Percentiles rank a stretch among this genome's conserved stretches.
phyloP scores from a whole-genome alignment of 2,113 vertebrate species.

The Pristiophorus japonicus region DNA sequence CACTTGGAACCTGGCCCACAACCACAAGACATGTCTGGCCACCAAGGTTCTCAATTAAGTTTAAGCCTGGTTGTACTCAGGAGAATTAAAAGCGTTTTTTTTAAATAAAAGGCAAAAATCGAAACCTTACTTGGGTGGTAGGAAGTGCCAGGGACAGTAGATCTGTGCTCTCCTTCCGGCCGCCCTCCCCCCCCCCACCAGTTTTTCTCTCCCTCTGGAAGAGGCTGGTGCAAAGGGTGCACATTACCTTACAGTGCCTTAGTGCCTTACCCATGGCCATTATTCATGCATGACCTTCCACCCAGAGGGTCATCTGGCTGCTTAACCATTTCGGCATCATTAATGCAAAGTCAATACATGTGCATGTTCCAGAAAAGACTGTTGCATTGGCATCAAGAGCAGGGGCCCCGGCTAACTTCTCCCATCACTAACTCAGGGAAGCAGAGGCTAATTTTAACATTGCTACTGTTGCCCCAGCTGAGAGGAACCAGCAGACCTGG shows the following conservation, averaged over 20 bases:
- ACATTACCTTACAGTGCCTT: not conserved
- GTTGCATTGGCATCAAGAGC: not conserved
- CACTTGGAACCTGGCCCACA: not conserved
- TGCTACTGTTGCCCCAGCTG: not conserved
- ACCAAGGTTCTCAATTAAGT: not conserved
- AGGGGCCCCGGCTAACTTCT: not conserved
- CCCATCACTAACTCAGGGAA: not conserved
- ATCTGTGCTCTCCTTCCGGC: not conserved
- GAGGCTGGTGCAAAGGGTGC: not conserved
- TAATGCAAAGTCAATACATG: not conserved
- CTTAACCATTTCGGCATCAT: not conserved
- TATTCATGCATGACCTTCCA: not conserved
- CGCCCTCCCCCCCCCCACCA: not conserved
- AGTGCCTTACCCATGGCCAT: not conserved
- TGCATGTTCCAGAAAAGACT: not conserved
- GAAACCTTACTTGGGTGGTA: not conserved
- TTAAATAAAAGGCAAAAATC: not conserved
- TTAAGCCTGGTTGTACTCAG: constrained; percentile 9
- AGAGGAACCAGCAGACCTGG: not conserved
- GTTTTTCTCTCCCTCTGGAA: not conserved
- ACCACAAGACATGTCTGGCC: constrained; percentile 32
- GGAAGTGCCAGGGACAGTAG: not conserved
- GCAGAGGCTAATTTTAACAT: not conserved
- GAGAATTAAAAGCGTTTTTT: not conserved
- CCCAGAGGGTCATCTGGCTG: not conserved